Evolutionary conservation across 2,113 vertebrate species (phyloP), one percentile per base, ranked within the genome.

Genomic region (Menidia beryllina): DNA sequence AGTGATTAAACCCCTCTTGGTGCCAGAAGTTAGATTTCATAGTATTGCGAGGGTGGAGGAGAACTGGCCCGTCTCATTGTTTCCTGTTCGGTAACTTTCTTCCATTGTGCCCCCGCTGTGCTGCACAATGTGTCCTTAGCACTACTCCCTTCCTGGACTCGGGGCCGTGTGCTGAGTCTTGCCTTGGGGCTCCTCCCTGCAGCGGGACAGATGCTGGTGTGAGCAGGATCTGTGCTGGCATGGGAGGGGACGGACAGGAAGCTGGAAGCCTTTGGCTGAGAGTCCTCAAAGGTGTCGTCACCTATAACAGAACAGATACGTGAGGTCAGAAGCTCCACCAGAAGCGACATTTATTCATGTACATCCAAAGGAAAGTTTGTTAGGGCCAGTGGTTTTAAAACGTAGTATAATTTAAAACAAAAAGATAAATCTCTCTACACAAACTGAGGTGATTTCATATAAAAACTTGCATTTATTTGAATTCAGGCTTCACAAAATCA

Each of bases 101-200:
- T 54, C 83, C 52, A 83, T 84, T 86, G 79, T 83, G 63, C 30
- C 52, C 68, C 73, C 36, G 52, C n/a, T 47, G 79, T 1, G 69
- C 30, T 39, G 56, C 59, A 85, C 87, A 90, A 72, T 71, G 63
- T 30, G 69, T 69, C 76, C 72, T 67, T 52, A 17, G 60, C 48
- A 61, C 76, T 60, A 82, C 82, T 88, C 86, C 87, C 84, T 88
- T 89, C 87, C 89, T 89, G 83, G 67, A 58, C 71, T 23, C 24
- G 19, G 63, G 57, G 20, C 61, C 21, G 1, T 73, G 62, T 2
- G 24, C 60, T n/a, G 56, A 9, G 50, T n/a, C 23, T 23, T n/a
- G 50, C 64, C 62, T 69, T 52, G 25, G 8, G 58, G n/a, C 54
- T 63, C 26, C 43, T 38, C 51, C 43, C 55, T 49, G 34, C 61